A percentile compares a stretch with the other conserved stretches of the same genome.
These are phyloP conservation scores for Meloidogyne exigua DNA, from an alignment of 1,140 invertebrate species.

Conservation along the genomic window DNA sequence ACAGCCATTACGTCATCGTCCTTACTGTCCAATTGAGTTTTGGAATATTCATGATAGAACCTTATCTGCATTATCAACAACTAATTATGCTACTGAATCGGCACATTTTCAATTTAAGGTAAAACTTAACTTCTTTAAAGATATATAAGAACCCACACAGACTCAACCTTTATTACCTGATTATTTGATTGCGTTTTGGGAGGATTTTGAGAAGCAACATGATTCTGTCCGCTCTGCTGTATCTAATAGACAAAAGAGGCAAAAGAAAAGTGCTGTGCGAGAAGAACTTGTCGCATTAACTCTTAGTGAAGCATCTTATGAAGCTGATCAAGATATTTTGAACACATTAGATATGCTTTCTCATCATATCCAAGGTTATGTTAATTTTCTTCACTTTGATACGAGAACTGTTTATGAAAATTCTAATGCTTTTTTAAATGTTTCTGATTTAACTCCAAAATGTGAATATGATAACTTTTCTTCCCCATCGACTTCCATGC, in stretches of 20 bases:
- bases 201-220: neutral
- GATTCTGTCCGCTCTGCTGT: neutral
- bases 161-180: neutral
- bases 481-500: conserved; percentile 1
- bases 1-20: neutral
- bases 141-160: neutral
- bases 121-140: neutral
- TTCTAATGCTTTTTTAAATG: neutral
- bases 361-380: neutral
- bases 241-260: neutral
- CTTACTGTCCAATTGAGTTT: conserved; percentile 4
- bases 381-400: conserved; percentile 5
- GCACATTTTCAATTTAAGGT: neutral
- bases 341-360: neutral
- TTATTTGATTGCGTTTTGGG: neutral
- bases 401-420: neutral
- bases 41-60: conserved; percentile 4
- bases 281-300: neutral
- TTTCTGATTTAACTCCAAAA: neutral
- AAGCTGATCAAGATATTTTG: neutral
- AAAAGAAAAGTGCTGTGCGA: neutral
- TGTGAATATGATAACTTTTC: neutral
- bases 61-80: neutral
- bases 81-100: neutral
- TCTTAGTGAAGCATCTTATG: neutral